Conservation (phyloP, 1,140 invertebrate genomes). For the Schlechtendalia chinensis region DNA sequence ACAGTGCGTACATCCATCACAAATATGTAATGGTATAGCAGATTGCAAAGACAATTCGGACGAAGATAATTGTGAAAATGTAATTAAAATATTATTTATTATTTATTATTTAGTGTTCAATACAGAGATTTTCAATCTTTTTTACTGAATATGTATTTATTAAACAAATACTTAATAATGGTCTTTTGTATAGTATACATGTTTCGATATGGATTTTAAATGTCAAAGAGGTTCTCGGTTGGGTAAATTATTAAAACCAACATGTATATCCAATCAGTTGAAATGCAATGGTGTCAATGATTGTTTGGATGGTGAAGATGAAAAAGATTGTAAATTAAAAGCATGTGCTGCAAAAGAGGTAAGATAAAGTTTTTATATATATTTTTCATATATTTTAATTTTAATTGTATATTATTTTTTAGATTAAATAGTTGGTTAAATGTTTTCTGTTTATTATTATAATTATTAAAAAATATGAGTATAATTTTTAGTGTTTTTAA, state of each 20-base stretch:
- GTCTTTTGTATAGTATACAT: constrained; percentile 51
- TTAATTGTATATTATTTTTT: not conserved
- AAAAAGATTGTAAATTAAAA: constrained; percentile 70
- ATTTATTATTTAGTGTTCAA: not conserved
- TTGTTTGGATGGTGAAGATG: constrained; percentile 67
- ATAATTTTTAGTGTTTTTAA: not conserved
- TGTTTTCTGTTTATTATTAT: not conserved
- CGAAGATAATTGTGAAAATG: constrained; percentile 57
- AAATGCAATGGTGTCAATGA: constrained; percentile 67
- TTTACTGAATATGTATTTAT: not conserved
- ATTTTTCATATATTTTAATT: not conserved
- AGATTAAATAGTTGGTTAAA: too few species aligned
- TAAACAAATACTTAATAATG: too few species aligned
- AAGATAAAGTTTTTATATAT: not conserved
- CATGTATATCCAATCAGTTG: constrained; percentile 63
- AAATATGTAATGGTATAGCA: constrained; percentile 67
- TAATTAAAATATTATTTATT: constrained; percentile 22
- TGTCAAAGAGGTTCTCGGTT: constrained; percentile 53
- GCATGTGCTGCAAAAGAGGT: constrained; percentile 32
- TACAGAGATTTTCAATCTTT: not conserved
- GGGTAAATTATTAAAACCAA: constrained; percentile 45
- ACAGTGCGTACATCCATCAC: constrained; percentile 68
- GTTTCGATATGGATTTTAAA: constrained; percentile 54
- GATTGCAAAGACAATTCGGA: constrained; percentile 69
- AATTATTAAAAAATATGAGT: not conserved